Percentiles rank a stretch among this genome's conserved stretches.
phyloP scores from a whole-genome alignment of 2,113 vertebrate species.

The Bos javanicus region DNA sequence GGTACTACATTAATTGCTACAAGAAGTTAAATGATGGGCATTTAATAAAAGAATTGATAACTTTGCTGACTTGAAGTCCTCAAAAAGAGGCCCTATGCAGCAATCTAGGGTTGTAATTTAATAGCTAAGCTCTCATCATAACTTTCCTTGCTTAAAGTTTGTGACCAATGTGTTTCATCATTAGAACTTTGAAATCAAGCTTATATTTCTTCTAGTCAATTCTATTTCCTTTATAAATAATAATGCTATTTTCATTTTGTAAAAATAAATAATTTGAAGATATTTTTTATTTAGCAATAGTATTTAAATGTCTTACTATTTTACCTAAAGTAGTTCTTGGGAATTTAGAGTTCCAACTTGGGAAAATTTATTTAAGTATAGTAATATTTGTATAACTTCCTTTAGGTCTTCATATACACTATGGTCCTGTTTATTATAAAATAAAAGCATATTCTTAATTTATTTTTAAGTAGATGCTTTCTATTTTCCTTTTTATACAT shows the following conservation, averaged over 20 bases:
- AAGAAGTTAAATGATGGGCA: not conserved
- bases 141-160: not conserved
- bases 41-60: not conserved
- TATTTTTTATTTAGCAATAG: not conserved
- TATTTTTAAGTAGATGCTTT: not conserved
- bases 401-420: not conserved
- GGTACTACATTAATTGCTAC: not conserved
- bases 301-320: not conserved
- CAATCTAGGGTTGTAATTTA: not conserved
- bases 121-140: not conserved
- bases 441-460: constrained; percentile 11
- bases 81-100: not conserved
- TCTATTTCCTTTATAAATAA: not conserved
- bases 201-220: not conserved
- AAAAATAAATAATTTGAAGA: not conserved
- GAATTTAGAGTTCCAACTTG: not conserved
- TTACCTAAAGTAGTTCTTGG: not conserved
- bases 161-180: not conserved
- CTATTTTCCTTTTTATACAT: not conserved
- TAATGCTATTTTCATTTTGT: not conserved
- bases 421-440: not conserved
- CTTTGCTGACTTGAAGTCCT: not conserved
- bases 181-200: not conserved
- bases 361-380: not conserved
- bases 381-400: not conserved